These are phyloP conservation scores for Dromius quadrimaculatus DNA, from an alignment of 2,888 invertebrate genomes.

Conservation along the genomic window DNA sequence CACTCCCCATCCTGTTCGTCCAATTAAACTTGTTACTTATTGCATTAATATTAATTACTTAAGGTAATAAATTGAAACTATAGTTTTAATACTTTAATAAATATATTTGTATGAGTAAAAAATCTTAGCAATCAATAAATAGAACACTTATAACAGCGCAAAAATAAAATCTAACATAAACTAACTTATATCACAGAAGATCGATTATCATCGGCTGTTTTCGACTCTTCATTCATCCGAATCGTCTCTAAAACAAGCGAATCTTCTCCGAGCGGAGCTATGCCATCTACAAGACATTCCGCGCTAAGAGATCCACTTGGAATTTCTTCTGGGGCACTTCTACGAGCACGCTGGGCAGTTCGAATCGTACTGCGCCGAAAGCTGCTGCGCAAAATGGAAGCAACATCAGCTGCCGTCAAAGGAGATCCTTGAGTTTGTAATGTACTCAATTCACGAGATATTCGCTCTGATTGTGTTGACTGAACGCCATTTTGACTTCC, in stretches of 20 bases:
- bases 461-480: conserved; percentile 5
- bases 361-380: conserved; percentile 68
- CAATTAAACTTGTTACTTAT: too few species aligned
- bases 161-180: conserved; percentile 20
- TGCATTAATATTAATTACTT: too few species aligned
- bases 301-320: conserved; percentile 70
- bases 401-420: conserved; percentile 71
- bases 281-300: conserved; percentile 73
- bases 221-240: conserved; percentile 57
- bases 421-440: conserved; percentile 59
- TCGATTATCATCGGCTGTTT: conserved; percentile 58
- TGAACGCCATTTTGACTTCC: conserved; percentile 53
- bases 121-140: conserved; percentile 47
- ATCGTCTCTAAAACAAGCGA: conserved; percentile 63
- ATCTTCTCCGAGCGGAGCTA: conserved; percentile 71
- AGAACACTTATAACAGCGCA: conserved; percentile 34
- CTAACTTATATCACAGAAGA: conserved; percentile 64
- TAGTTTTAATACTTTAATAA: conserved; percentile 44
- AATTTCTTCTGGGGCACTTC: conserved; percentile 66
- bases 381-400: conserved; percentile 71
- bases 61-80: too few species aligned
- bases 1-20: too few species aligned
- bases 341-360: conserved; percentile 61
- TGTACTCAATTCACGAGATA: conserved; percentile 26
- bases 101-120: conserved; percentile 47